Evolutionary conservation across 2,797 vertebrate genomes (phyloP), one percentile per base, ranked within the genome.

Genomic region (Centroberyx gerrardi): DNA sequence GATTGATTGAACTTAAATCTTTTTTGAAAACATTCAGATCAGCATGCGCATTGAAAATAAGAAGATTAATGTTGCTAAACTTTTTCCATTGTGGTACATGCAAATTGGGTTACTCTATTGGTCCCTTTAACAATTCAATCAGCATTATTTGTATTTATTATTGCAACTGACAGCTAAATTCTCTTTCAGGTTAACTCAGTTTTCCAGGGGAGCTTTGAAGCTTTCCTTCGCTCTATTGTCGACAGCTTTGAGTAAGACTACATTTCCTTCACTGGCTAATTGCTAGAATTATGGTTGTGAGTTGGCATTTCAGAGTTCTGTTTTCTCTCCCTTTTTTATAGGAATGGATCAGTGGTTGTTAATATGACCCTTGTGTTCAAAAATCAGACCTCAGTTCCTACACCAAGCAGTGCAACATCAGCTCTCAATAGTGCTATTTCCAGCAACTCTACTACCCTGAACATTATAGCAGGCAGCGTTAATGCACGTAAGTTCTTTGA

Each of bases 171-270:
- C 7, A 48, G 1, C 49, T 13, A 33, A 27, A 0, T 55, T 83
- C 2, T 80, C 29, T 88, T 86, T 59, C 81, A 93, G 92, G 0
- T 93, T 3, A 91, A 92, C 78, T 14, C 0, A 27, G 33, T 31
- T 9, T 56, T 40, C 29, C 2, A 0, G 0, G 59, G 0, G 0
- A 1, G 72, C 5, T 88, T 48, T 68, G 6, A 68, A 58, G 8
- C 1, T 7, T 93, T 44, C 63, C 1, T 0, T 0, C 85, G 86
- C 6, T 72, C 76, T 53, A 27, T 75, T 0, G 3, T 93, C 8
- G 66, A 83, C 2, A 2, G 9, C 3, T 92, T 93, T 69, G 71
- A 0, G 91, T 93, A 88, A 89, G 85, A 74, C 9, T 0, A 22
- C 8, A 38, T 74, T 77, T 68, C 0, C 13, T 12, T 64, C 10